Conservation (phyloP, 2,797 vertebrate genomes). For the Enteromius trimaculatus region DNA sequence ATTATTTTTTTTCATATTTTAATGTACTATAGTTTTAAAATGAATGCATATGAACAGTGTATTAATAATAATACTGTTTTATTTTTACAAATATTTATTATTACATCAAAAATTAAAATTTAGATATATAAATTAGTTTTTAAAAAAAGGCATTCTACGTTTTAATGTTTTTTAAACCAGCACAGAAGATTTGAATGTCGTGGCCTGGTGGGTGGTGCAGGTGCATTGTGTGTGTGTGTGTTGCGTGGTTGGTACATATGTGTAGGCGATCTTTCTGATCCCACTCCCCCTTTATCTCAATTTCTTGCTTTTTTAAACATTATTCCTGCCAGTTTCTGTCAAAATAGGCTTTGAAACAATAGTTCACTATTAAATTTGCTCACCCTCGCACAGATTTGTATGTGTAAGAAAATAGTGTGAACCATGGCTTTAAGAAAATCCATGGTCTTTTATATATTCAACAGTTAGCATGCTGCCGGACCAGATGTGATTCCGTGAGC, state of each 20-base stretch:
- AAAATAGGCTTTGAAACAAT: not conserved
- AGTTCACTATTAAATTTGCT: not conserved
- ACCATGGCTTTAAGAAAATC: not conserved
- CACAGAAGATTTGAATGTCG: not conserved
- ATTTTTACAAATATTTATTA: not conserved
- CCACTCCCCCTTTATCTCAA: not conserved
- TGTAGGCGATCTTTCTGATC: conserved; percentile 4
- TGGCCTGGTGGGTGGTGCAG: conserved; percentile 13
- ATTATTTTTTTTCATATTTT: not conserved
- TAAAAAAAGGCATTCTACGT: not conserved
- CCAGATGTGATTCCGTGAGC: not conserved
- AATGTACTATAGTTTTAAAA: too few relatives aligned
- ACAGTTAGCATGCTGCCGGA: not conserved
- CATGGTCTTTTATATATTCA: not conserved
- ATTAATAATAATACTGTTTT: too few relatives aligned
- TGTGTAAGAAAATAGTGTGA: not conserved
- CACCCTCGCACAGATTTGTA: not conserved
- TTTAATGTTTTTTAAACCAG: not conserved
- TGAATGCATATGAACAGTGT: too few relatives aligned
- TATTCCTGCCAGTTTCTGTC: not conserved
- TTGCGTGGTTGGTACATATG: not conserved
- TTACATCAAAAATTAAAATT: not conserved
- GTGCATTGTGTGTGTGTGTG: not conserved
- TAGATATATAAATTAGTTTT: not conserved
- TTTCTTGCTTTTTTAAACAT: not conserved